These are phyloP conservation scores for Diadema setosum DNA, from an alignment of 35 echinoderm and acorn worm genomes.

Conservation along the genomic window DNA sequence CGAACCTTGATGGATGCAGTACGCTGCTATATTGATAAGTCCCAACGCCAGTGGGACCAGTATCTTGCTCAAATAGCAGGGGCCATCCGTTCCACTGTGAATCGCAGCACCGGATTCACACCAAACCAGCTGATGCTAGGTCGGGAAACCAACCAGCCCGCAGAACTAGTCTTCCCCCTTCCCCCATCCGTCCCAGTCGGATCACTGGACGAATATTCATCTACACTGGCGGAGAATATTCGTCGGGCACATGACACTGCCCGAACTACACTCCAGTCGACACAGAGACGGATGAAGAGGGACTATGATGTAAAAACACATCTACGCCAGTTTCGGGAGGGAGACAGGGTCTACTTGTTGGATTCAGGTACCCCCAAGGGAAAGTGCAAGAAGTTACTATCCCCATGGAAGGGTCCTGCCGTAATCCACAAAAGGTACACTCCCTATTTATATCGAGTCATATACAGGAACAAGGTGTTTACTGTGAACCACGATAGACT, in stretches of 20 bases:
- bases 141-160: constrained; percentile 33
- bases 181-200: neutral
- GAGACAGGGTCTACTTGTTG: constrained; percentile 46
- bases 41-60: constrained; percentile 15
- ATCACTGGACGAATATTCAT: neutral
- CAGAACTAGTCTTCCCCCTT: constrained; percentile 27
- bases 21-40: neutral
- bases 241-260: constrained; percentile 10
- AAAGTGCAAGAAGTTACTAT: too few species aligned
- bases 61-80: neutral
- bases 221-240: neutral
- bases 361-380: too few species aligned
- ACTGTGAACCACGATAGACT: too few species aligned
- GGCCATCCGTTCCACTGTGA: constrained; percentile 35
- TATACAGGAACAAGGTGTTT: too few species aligned
- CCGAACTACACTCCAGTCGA: neutral
- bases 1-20: constrained; percentile 27
- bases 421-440: too few species aligned
- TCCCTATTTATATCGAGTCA: too few species aligned
- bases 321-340: neutral
- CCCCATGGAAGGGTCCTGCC: too few species aligned
- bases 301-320: constrained; percentile 35
- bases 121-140: constrained; percentile 54
- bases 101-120: constrained; percentile 35
- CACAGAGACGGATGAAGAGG: constrained; percentile 23